Percentiles rank a stretch among this genome's conserved stretches.
Conservation (phyloP, 1,140 invertebrate species). For the Drosophila ambigua region DNA sequence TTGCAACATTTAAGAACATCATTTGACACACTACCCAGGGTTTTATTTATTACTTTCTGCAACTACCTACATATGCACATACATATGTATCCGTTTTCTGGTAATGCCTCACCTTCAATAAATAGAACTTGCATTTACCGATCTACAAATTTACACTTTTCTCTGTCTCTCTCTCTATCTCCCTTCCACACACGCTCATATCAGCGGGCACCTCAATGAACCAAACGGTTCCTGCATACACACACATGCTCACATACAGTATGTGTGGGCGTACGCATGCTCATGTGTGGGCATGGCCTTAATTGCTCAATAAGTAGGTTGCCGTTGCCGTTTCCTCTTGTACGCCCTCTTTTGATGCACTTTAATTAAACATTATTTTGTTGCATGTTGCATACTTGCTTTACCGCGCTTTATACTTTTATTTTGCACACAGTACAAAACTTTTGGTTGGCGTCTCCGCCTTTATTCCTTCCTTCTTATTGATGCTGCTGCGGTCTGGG, state of each 20-base stretch:
- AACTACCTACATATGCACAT: too few species aligned
- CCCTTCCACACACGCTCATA: constrained; percentile 12
- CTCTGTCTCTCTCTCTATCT: neutral
- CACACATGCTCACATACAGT: constrained; percentile 17
- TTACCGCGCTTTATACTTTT: neutral
- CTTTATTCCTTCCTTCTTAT: constrained; percentile 34
- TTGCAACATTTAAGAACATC: too few species aligned
- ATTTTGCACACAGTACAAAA: constrained; percentile 5
- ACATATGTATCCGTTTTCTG: too few species aligned
- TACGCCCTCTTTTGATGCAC: constrained; percentile 44
- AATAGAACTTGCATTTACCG: neutral
- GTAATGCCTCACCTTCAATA: too few species aligned
- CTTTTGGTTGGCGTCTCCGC: constrained; percentile 4
- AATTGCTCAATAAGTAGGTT: constrained; percentile 73
- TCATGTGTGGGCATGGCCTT: constrained; percentile 56
- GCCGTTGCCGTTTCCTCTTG: constrained; percentile 32
- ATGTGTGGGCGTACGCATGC: constrained; percentile 28
- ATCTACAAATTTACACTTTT: constrained; percentile 19
- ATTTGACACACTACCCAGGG: too few species aligned
- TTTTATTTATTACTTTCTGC: too few species aligned
- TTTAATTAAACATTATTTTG: constrained; percentile 64
- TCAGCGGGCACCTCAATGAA: neutral
- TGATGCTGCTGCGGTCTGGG: constrained; percentile 61
- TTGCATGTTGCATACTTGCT: constrained; percentile 21
- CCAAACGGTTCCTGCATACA: constrained; percentile 23